phyloP scores from a whole-genome alignment of 2,888 invertebrate species.

The Eupithecia inturbata region DNA sequence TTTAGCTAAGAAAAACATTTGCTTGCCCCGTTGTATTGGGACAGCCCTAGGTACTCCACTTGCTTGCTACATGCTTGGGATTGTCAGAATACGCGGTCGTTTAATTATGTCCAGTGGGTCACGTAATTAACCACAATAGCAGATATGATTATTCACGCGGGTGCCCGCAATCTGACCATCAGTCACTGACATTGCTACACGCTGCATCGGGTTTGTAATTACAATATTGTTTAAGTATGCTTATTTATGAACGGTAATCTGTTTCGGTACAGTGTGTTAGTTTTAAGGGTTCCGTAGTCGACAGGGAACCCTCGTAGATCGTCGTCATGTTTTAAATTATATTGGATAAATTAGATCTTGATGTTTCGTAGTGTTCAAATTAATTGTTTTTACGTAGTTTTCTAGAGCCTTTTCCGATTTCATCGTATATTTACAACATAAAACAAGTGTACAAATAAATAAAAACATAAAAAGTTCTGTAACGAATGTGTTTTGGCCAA shows the following conservation, averaged over 20 bases:
- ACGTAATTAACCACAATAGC: conserved; percentile 71
- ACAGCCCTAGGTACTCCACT: conserved; percentile 22
- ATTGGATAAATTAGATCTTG: not conserved
- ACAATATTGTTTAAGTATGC: conserved; percentile 16
- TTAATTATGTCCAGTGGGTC: conserved; percentile 59
- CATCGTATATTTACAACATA: too few relatives aligned
- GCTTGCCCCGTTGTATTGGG: not conserved
- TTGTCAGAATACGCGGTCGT: conserved; percentile 57
- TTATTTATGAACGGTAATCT: conserved; percentile 11
- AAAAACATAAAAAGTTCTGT: too few relatives aligned
- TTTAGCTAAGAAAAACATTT: not conserved
- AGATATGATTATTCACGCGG: conserved; percentile 75
- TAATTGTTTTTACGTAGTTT: too few relatives aligned
- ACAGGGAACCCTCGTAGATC: not conserved
- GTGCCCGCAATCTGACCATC: conserved; percentile 70
- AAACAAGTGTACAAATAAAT: too few relatives aligned
- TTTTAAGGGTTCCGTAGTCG: not conserved
- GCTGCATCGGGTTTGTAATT: conserved; percentile 42
- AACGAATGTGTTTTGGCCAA: too few relatives aligned
- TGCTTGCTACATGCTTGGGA: conserved; percentile 40
- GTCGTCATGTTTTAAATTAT: too few relatives aligned
- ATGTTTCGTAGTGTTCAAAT: not conserved
- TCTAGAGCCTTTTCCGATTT: too few relatives aligned
- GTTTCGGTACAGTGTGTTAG: not conserved
- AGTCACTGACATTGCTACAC: conserved; percentile 73